Conservation (phyloP, 2,888 invertebrate species). For the Diogma glabrata region DNA sequence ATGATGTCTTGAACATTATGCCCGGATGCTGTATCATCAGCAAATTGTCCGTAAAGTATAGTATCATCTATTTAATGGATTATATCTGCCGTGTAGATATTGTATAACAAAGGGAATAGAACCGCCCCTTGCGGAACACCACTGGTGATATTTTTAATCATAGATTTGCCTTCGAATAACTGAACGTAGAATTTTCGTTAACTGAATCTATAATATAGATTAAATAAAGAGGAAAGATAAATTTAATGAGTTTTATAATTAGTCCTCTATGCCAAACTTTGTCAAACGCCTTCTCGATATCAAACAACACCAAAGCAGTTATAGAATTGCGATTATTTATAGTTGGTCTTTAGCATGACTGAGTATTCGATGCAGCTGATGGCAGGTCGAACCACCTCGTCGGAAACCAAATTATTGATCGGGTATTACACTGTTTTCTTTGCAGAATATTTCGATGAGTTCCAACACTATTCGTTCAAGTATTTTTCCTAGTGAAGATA, state of each 20-base stretch:
- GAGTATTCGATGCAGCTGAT: constrained; percentile 23
- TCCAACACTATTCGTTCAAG: constrained; percentile 14
- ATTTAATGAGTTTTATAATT: constrained; percentile 19
- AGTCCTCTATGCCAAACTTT: constrained; percentile 26
- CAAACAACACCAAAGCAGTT: constrained; percentile 24
- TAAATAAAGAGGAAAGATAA: constrained; percentile 18
- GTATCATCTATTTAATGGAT: too few relatives aligned
- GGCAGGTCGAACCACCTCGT: constrained; percentile 22
- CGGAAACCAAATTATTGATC: constrained; percentile 16
- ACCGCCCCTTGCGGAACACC: too few relatives aligned
- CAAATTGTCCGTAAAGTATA: too few relatives aligned
- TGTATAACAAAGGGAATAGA: too few relatives aligned
- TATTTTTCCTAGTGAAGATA: constrained; percentile 14
- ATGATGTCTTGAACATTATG: too few relatives aligned
- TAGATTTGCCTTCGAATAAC: too few relatives aligned
- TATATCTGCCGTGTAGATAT: too few relatives aligned
- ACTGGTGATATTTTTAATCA: too few relatives aligned
- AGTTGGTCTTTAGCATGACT: constrained; percentile 21
- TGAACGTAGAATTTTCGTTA: too few relatives aligned
- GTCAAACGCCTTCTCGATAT: constrained; percentile 27
- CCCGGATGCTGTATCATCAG: too few relatives aligned
- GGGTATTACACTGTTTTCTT: neutral
- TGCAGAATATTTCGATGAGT: neutral
- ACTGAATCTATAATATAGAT: constrained; percentile 21
- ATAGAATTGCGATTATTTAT: constrained; percentile 20